Evolutionary conservation across 2,797 vertebrate genomes (phyloP), one percentile per base, ranked within the genome.

Genomic region (Gastrophryne carolinensis): DNA sequence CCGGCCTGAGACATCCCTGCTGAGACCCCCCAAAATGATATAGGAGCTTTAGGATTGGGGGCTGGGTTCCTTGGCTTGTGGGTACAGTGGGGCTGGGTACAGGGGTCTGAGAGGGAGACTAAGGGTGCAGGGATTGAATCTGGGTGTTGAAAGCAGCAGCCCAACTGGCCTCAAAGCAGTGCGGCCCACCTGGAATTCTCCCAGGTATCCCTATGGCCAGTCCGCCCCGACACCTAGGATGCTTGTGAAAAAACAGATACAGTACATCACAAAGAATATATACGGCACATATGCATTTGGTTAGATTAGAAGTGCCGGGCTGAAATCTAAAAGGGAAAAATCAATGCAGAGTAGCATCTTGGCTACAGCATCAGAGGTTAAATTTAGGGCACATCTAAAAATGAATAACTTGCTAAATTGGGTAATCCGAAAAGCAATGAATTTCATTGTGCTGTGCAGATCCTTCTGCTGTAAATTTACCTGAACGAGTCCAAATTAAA

Each of bases 321-420:
- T 34, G 50, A 71, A 56, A 70, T 53, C 29, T 77, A 58, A 78
- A 78, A 71, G 24, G 34, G 41, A 72, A 72, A 78, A 78, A 78
- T 78, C 61, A 72, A 78, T 78, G 52, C 32, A 78, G 53, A 78
- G 53, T 78, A 78, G 63, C 53, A 66, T 78, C 68, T 72, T 66
- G 75, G 68, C 75, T 41, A 24, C 65, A 57, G 72, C 32, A 58
- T 60, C 41, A 66, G 52, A 78, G 68, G 75, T 78, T 78, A 78
- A 65, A 72, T 66, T 78, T 72, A 66, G 75, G 68, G 41, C 68
- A 72, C 52, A 53, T 78, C 61, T 60, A 65, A 71, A 58, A 71
- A 60, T 35, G 24, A 72, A 72, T 78, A 65, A 78, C 68, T 78
- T 78, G 61, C 75, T 78, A 78, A 72, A 72, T 72, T 72, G 69